Evolutionary conservation across 2,797 vertebrate genomes (phyloP).

Genomic region (Microcaecilia unicolor): DNA sequence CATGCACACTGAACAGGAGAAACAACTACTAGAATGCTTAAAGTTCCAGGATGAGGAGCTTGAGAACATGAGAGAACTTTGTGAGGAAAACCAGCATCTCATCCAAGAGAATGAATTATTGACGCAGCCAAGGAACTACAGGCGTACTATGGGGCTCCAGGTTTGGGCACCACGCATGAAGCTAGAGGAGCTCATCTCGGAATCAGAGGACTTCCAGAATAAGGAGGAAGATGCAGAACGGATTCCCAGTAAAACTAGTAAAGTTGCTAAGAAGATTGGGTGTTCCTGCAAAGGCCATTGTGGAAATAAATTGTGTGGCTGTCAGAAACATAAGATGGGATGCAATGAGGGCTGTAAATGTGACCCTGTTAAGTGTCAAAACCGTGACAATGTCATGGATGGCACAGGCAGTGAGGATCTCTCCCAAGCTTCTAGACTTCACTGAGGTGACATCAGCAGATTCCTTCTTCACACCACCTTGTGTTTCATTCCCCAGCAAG

Average conservation of each 20-base stretch:
- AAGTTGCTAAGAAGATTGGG: constrained; percentile 52
- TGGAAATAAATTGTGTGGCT: constrained; percentile 75
- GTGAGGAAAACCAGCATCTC: too few relatives aligned
- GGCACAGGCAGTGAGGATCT: too few relatives aligned
- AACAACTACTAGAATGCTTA: too few relatives aligned
- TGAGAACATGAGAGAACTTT: too few relatives aligned
- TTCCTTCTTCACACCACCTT: too few relatives aligned
- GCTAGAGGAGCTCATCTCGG: constrained; percentile 62
- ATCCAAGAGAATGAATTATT: too few relatives aligned
- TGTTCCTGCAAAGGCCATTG: constrained; percentile 84
- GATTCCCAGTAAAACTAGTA: constrained; percentile 52
- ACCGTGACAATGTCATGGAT: constrained; percentile 45
- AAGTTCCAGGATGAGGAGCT: too few relatives aligned
- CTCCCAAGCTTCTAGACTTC: too few relatives aligned
- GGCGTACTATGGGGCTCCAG: constrained; percentile 51
- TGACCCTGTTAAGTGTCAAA: constrained; percentile 64
- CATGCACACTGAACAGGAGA: too few relatives aligned
- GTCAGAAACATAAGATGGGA: constrained; percentile 67
- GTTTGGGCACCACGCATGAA: constrained; percentile 25
- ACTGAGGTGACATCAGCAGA: too few relatives aligned
- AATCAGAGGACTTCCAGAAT: constrained; percentile 42
- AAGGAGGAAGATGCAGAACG: constrained; percentile 61
- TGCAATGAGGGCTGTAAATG: constrained; percentile 77
- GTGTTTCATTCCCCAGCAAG: too few relatives aligned
- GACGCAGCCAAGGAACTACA: constrained; percentile 72